These are phyloP conservation scores for Albula glossodonta DNA, from an alignment of 2,113 vertebrate species.

Conservation along the genomic window DNA sequence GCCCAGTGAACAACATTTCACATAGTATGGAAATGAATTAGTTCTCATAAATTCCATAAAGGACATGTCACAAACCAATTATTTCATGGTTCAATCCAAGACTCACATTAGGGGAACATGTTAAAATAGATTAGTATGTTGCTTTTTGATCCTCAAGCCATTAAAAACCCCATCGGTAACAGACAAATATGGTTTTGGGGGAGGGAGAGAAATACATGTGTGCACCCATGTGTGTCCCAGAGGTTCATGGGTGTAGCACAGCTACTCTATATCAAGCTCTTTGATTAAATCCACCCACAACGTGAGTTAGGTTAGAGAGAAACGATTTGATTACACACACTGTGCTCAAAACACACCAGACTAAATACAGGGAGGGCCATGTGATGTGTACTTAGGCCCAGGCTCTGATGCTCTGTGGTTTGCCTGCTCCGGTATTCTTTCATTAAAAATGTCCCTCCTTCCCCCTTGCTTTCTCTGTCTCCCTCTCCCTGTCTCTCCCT, in stretches of 20 bases:
- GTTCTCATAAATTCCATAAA: not conserved
- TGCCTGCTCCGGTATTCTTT: not conserved
- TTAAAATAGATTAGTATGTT: not conserved
- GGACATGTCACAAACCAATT: not conserved
- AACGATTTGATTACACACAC: not conserved
- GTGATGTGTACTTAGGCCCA: not conserved
- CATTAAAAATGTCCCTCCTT: not conserved
- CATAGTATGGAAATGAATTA: not conserved
- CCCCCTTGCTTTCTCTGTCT: not conserved
- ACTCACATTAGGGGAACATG: not conserved
- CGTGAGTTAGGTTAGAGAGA: not conserved
- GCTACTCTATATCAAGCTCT: not conserved
- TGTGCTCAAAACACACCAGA: not conserved
- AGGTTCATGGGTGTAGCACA: slow-evolving; percentile 1
- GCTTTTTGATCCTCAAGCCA: not conserved
- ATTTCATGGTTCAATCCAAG: not conserved
- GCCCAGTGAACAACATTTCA: not conserved
- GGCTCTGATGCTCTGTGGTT: not conserved
- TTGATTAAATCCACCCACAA: not conserved
- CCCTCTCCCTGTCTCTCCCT: not conserved
- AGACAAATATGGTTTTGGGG: not conserved
- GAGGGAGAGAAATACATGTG: not conserved
- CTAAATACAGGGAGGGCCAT: not conserved
- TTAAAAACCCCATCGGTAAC: not conserved
- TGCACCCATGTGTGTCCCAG: not conserved